Conservation (phyloP, 2,888 invertebrate genomes). For the Parelbella ahira region DNA sequence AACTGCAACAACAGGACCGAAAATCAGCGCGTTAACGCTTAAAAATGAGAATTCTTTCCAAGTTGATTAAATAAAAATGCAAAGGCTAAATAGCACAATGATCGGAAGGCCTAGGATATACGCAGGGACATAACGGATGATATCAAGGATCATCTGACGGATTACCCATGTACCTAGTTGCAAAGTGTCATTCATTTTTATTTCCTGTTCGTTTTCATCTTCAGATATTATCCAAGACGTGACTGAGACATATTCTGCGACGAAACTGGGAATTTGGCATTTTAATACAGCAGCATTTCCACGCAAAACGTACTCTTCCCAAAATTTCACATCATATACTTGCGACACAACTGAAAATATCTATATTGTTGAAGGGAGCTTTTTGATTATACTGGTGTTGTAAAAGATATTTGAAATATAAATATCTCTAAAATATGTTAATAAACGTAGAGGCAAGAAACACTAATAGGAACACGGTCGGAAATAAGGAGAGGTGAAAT, state of each 20-base stretch:
- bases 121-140: constrained; percentile 4
- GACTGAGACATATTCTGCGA: constrained; percentile 93
- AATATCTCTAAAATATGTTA: no score
- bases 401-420: no score
- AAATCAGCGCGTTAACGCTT: constrained; percentile 29
- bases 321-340: constrained; percentile 93
- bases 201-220: constrained; percentile 72
- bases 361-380: constrained; percentile 10
- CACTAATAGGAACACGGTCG: constrained; percentile 14
- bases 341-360: constrained; percentile 91
- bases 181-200: constrained; percentile 54
- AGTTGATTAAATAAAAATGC: no score
- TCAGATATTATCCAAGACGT: constrained; percentile 93
- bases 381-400: neutral
- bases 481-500: constrained; percentile 19
- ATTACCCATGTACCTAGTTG: constrained; percentile 56
- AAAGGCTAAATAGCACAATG: no score
- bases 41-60: constrained; percentile 7
- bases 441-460: no score
- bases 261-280: constrained; percentile 96
- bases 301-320: constrained; percentile 93
- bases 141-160: neutral
- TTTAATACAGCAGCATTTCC: constrained; percentile 95
- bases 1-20: constrained; percentile 83
- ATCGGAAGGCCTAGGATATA: constrained; percentile 8